Evolutionary conservation across 2,888 invertebrate species (phyloP), one percentile per base, ranked within the genome.

Genomic region (Tigriopus californicus): DNA sequence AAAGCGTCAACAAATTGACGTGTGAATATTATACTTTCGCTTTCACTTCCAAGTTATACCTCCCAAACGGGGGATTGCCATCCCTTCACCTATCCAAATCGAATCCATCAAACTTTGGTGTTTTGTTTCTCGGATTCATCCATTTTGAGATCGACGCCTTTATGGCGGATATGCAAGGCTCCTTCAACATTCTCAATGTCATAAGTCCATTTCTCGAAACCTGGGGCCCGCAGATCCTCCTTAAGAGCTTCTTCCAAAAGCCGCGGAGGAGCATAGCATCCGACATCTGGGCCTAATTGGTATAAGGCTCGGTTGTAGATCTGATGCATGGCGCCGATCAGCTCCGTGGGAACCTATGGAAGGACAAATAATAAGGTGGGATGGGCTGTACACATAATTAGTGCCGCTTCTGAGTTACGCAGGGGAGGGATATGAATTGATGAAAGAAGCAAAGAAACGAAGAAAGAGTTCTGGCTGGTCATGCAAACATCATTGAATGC

Each of bases 341-440:
- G 42, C 22, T 62, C 62, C 46, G 63, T 61, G 8, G 63, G 63
- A 18, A 63, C 62, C 63, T 63, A 58, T 1, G n/a, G n/a, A n/a
- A n/a, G n/a, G n/a, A n/a, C n/a, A n/a, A n/a, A 53, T n/a, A 41
- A 52, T 20, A n/a, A n/a, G 12, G 33, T 41, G 2, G 33, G 22
- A 42, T 2, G 40, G 47, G 20, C 47, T 41, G 12, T n/a, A 22
- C 12, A 55, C 18, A 18, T 40, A n/a, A 41, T 41, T 33, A 33
- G 3, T 33, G 33, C 33, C 3, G 33, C 33, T 33, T 8, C 33
- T 8, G 33, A 33, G 33, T 33, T 33, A 33, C 33, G 33, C 33
- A 8, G n/a, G n/a, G n/a, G n/a, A n/a, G n/a, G n/a, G n/a, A n/a
- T 8, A 5, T 33, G 33, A 33, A 33, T 33, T 5, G 33, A 3